phyloP scores from a whole-genome alignment of 2,797 vertebrate species.

The Coccyzus lansbergi region DNA sequence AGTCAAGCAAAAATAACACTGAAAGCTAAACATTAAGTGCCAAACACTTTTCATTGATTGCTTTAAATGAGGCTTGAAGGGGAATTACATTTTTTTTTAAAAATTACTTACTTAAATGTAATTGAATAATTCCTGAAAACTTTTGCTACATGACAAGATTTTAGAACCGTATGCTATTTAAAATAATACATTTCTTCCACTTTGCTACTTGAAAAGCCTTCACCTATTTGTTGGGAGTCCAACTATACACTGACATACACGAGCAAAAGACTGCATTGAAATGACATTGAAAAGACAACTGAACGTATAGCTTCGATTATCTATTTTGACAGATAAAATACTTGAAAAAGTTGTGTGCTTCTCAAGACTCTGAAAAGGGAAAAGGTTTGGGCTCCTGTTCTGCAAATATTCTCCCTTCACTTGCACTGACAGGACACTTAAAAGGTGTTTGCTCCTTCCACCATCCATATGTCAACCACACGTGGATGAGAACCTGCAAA shows the following conservation, averaged over 20 bases:
- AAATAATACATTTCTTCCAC: not conserved
- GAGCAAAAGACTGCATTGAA: not conserved
- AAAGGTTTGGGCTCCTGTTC: not conserved
- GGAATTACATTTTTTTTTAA: not conserved
- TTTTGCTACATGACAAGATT: not conserved
- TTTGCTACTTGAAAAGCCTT: not conserved
- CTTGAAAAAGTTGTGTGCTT: not conserved
- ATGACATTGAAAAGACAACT: not conserved
- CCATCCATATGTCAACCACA: not conserved
- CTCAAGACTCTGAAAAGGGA: not conserved
- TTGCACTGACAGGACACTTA: not conserved
- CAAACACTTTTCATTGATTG: not conserved
- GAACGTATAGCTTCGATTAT: not conserved
- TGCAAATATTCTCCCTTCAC: not conserved
- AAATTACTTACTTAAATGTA: not conserved
- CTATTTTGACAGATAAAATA: not conserved
- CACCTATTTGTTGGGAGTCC: not conserved
- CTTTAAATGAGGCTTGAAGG: not conserved
- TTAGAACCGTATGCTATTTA: not conserved
- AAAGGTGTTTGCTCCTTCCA: not conserved
- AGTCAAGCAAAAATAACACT: not conserved
- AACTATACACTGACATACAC: rapidly evolving
- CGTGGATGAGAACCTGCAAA: not conserved
- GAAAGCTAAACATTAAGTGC: not conserved
- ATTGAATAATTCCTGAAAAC: not conserved